Base-by-base conservation (phyloP, 2,888 invertebrate genomes). In the Drosophila borealis region DNA sequence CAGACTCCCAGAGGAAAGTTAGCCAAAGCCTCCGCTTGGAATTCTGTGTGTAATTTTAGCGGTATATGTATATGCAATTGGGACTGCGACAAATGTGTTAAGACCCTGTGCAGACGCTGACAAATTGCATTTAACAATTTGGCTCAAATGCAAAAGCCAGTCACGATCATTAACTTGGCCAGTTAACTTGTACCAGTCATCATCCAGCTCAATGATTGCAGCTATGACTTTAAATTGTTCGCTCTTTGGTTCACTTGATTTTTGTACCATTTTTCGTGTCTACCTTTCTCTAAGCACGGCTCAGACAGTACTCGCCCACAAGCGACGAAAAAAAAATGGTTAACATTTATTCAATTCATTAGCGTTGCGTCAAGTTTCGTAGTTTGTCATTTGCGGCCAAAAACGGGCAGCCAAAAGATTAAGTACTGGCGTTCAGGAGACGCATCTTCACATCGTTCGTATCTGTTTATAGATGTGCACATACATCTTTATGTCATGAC, bases 401-500 rank as follows among this genome's bases (percentile, higher is more conserved):
- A 29, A 29, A 29, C 2, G 51, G 51, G 51, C 19, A 13, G 55
- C 17, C 17, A 25, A 48, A 50, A 14, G 17, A 42, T 66, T 42
- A 46, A 17, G 33, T 13, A 46, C 37, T 14, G 9, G 33, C 4
- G 29, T 10, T 14, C n/a, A 39, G 64, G n/a, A 11, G 55, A 37
- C 34, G 49, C 48, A 39, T 68, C 42, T 36, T 53, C 53, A 60
- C 57, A 39, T 44, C 57, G 59, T 67, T 50, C 62, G 60, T 70
- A 61, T 62, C 69, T 78, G 62, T 74, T 54, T 68, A 51, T 51
- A 60, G 65, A 29, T 56, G 60, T 50, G 54, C 37, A 54, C 56
- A 60, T 41, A 33, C 37, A 60, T 69, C 74, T 79, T 79, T 71
- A 83, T 83, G 86, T 83, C 81, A 86, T 86, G 84, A 87, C 83